These are phyloP conservation scores for Lucifuga dentata DNA, from an alignment of 2,113 vertebrate species.

Conservation along the genomic window DNA sequence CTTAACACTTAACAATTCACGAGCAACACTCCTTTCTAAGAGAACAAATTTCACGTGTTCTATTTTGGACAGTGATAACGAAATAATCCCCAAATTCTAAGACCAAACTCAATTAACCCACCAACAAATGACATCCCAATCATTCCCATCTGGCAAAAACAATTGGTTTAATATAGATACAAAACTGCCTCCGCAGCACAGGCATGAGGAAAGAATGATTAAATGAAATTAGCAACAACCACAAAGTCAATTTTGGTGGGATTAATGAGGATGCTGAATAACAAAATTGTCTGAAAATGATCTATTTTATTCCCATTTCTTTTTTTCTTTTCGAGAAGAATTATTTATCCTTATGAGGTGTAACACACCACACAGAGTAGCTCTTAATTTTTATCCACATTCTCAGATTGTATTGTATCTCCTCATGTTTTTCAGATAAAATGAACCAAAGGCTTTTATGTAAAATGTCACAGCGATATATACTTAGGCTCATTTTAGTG, in stretches of 20 bases:
- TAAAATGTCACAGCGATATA: conserved; percentile 70
- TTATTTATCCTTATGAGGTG: conserved; percentile 45
- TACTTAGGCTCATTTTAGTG: conserved; percentile 70
- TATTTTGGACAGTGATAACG: conserved; percentile 45
- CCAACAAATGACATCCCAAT: conserved; percentile 41
- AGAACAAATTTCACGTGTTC: conserved; percentile 17
- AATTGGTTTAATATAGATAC: conserved; percentile 51
- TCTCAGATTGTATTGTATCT: conserved; percentile 40
- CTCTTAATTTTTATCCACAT: conserved; percentile 40
- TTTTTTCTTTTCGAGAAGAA: conserved; percentile 17
- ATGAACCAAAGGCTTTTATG: conserved; percentile 42
- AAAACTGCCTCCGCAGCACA: conserved; percentile 42
- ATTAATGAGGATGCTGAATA: conserved; percentile 60
- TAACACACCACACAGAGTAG: conserved; percentile 56
- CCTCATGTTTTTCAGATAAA: conserved; percentile 58
- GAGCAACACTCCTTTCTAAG: conserved; percentile 41
- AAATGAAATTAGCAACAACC: conserved; percentile 64
- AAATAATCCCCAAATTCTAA: conserved; percentile 48
- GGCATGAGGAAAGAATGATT: conserved; percentile 50
- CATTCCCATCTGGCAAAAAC: conserved; percentile 46
- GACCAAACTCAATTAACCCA: conserved; percentile 40
- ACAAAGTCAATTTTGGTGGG: conserved; percentile 64
- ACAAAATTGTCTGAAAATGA: conserved; percentile 58
- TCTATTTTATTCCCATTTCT: conserved; percentile 44
- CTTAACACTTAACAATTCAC: no score